Evolutionary conservation across 2,113 vertebrate genomes (phyloP).

Genomic region (Scolopax mira): DNA sequence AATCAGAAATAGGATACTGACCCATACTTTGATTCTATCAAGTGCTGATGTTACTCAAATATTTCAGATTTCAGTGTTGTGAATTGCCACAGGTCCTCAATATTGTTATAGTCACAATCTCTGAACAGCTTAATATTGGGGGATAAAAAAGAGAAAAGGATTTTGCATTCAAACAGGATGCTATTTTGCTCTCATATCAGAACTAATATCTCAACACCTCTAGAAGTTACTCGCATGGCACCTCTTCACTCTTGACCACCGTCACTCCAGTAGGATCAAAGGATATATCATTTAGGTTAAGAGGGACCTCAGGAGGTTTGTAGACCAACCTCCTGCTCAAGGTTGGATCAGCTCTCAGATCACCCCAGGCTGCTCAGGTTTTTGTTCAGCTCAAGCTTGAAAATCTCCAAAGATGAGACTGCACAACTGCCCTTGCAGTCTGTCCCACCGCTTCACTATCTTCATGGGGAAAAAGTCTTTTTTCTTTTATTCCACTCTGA

Average conservation of each 20-base stretch:
- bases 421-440: not conserved
- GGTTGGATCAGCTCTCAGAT: not conserved
- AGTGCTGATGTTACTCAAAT: not conserved
- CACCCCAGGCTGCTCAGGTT: not conserved
- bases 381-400: not conserved
- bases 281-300: not conserved
- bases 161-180: not conserved
- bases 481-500: not conserved
- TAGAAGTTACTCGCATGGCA: not conserved
- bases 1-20: not conserved
- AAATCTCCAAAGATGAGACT: not conserved
- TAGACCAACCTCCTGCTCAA: not conserved
- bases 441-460: not conserved
- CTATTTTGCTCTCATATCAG: not conserved
- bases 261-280: not conserved
- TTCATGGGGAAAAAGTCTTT: not conserved
- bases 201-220: not conserved
- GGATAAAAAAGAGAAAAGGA: fast-evolving
- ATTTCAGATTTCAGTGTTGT: not conserved
- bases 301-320: not conserved
- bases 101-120: not conserved
- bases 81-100: not conserved
- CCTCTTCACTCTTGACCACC: not conserved
- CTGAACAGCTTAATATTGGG: not conserved
- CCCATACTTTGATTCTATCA: not conserved